Base-by-base conservation (phyloP, 2,888 invertebrate genomes). In the Hybos culiciformis region DNA sequence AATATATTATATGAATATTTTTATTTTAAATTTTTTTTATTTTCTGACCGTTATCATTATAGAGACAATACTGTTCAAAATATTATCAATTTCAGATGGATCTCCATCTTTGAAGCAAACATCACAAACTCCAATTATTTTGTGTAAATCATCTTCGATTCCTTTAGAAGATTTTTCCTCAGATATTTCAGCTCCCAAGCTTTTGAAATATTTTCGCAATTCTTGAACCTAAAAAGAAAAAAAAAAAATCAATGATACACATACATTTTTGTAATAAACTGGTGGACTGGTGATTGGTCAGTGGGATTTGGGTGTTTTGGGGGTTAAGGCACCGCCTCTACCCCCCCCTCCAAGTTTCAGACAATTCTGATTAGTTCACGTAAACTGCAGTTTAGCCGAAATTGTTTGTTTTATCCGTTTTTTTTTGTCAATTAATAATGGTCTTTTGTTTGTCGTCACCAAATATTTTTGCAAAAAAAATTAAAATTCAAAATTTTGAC, bases 21-120 rank as follows among this genome's bases (percentile, higher is more conserved):
- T 19, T n/a, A 34, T 20, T 15, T 14, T 8, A n/a, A n/a, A 3
- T 3, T 12, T 19, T 11, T 18, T 9, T 11, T 36, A 3, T 14
- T 14, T 14, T 18, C 71, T 71, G 69, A 85, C 86, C 54, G 84
- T 77, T 46, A 94, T 85, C 76, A 96, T 82, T 51, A 97, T 85
- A 6, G 94, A 94, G 4, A 94, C 92, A 66, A 97, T 91, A 62
- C 94, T 92, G 69, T 94, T 94, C 11, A 97, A 73, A 42, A 93
- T 83, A 54, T 83, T 83, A 72, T 96, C 96, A 54, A 92, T 83
- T 61, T 94, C 93, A 14, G 72, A 62, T 62, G 90, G 90, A 59
- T 80, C 83, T 8, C 82, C 80, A 58, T 87, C 87, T 57, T 85
- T 84, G 68, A 93, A 92, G 62, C 91, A 88, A 37, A 84, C 79